Percentiles rank a stretch among this genome's conserved stretches.
Conservation (phyloP, 2,888 invertebrate genomes). For the Dermolepida albohirtum region DNA sequence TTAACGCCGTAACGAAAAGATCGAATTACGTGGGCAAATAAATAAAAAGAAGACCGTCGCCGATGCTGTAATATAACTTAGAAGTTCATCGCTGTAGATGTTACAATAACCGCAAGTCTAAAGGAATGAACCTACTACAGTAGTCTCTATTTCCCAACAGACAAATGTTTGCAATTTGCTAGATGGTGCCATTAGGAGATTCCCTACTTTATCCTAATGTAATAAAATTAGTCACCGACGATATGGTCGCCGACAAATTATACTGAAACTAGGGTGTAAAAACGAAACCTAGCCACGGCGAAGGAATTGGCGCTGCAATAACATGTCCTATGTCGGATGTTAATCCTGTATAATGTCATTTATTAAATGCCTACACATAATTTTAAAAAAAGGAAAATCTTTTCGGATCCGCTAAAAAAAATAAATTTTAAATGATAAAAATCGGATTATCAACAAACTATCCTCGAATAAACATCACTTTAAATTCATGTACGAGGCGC, state of each 20-base stretch:
- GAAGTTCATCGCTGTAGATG: slow-evolving; percentile 40
- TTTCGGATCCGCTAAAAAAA: too few species aligned
- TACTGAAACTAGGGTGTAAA: slow-evolving; percentile 35
- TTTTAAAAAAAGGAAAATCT: neutral
- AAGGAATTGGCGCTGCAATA: neutral
- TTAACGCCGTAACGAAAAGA: slow-evolving; percentile 5
- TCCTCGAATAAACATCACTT: too few species aligned
- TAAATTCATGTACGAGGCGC: too few species aligned
- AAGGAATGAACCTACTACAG: slow-evolving; percentile 39
- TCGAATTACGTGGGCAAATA: slow-evolving; percentile 20
- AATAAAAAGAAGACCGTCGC: slow-evolving; percentile 16
- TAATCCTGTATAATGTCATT: slow-evolving; percentile 12
- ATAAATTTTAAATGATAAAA: too few species aligned
- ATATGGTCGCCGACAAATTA: slow-evolving; percentile 43
- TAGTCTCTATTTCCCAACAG: slow-evolving; percentile 45
- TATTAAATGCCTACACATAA: slow-evolving; percentile 15
- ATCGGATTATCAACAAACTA: too few species aligned
- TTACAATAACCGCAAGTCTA: slow-evolving; percentile 42
- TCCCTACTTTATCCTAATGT: slow-evolving; percentile 48
- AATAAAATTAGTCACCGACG: slow-evolving; percentile 50
- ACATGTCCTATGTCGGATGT: slow-evolving; percentile 5
- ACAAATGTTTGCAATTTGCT: slow-evolving; percentile 50
- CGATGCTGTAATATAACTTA: slow-evolving; percentile 12
- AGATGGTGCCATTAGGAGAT: slow-evolving; percentile 50
- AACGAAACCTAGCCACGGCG: slow-evolving; percentile 5